Evolutionary conservation across 1,140 invertebrate species (phyloP), one percentile per base, ranked within the genome.

Genomic region (Drosophila jambulina): DNA sequence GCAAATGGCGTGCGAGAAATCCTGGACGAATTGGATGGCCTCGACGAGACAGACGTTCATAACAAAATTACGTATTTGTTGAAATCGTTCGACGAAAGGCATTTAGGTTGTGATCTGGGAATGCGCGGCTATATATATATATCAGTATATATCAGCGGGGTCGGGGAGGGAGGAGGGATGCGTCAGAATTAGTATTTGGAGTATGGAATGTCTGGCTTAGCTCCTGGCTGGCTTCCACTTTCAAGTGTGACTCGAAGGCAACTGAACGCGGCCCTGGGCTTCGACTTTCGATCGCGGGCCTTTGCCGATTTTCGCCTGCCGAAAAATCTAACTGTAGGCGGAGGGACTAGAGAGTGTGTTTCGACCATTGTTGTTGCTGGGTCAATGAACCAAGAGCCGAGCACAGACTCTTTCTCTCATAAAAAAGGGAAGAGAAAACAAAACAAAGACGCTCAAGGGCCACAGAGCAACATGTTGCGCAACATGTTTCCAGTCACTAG

Each of bases 41-140:
- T 91, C 80, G 64, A 68, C 65, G 54, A 91, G 83, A 69, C 88
- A 91, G 70, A 81, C 72, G 83, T 91, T 81, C 88, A 91, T 85
- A 83, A 91, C 83, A 91, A 91, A 91, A 80, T 77, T 83, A 69
- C 84, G 68, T 62, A 91, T 79, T 85, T 83, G 84, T 71, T 81
- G 68, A 56, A 91, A 85, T 71, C 79, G 71, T 69, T 84, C 78
- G 70, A 87, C 78, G 83, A 91, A 91, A 78, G 80, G 87, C 87
- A 91, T 91, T 91, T 91, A 83, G 54, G 38, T 60, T 77, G 75
- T 70, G 64, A 81, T 78, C 77, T 72, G 65, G 63, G 51, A 23
- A 54, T 10, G 32, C 51, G 51, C 51, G 51, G 64, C 75, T 53
- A 51, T 57, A 54, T 79, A 79, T 70, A 62, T 75, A 86, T 77